Conservation (phyloP, 2,113 vertebrate genomes). For the Nesoenas mayeri region DNA sequence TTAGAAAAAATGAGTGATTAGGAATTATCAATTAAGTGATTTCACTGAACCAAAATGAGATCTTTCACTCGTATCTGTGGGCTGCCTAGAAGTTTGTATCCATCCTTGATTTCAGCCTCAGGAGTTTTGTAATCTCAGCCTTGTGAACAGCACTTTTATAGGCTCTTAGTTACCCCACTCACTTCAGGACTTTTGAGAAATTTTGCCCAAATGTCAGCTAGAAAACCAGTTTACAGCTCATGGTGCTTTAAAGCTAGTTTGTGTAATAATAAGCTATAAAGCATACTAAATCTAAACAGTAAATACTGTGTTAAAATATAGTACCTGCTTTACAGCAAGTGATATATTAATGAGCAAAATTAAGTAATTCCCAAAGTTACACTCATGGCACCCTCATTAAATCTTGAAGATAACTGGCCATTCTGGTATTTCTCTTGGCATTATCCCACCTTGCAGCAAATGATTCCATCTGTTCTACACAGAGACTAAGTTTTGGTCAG, state of each 20-base stretch:
- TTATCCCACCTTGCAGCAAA: slow-evolving; percentile 5
- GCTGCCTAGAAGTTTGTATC: neutral
- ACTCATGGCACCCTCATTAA: neutral
- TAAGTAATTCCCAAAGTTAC: neutral
- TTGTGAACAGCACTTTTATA: rapidly evolving
- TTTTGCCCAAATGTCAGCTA: neutral
- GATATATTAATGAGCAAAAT: neutral
- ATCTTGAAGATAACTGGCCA: neutral
- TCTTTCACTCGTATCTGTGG: neutral
- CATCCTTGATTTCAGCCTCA: neutral
- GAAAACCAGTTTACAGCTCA: neutral
- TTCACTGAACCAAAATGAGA: neutral
- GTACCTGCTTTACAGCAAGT: neutral
- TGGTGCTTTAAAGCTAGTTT: neutral
- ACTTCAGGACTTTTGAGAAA: neutral
- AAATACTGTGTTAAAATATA: neutral
- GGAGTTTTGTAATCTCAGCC: neutral
- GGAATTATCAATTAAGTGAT: neutral
- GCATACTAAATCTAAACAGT: neutral
- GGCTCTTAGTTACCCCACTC: neutral
- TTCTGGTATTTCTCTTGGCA: neutral
- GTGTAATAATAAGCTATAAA: neutral
- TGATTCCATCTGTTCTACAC: slow-evolving; percentile 3
- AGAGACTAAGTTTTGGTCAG: neutral
- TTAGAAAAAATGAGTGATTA: neutral